phyloP scores from a whole-genome alignment of 2,797 vertebrate genomes.

The Pogonophryne albipinna region DNA sequence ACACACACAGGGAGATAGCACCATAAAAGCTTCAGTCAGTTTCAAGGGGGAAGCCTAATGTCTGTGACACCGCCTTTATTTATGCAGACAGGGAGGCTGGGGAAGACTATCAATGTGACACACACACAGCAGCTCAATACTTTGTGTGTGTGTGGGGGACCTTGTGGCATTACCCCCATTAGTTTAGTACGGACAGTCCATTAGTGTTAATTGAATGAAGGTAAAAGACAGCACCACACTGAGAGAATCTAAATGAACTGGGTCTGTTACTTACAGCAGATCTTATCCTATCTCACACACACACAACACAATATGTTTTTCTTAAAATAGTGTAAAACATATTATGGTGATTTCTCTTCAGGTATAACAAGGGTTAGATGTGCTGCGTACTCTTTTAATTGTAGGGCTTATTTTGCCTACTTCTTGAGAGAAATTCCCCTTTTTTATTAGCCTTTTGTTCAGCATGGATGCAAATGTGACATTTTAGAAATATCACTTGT shows the following conservation, averaged over 20 bases:
- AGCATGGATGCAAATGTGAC: no score
- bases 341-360: neutral
- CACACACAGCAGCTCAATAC: neutral
- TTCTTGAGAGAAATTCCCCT: no score
- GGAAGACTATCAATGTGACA: no score
- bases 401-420: no score
- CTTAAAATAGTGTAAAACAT: neutral
- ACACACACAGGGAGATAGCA: no score
- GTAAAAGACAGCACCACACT: constrained; percentile 48
- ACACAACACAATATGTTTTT: neutral
- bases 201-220: constrained; percentile 73
- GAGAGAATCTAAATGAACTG: constrained; percentile 63
- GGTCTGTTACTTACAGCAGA: constrained; percentile 18
- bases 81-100: no score
- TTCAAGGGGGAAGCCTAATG: no score
- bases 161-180: constrained; percentile 51
- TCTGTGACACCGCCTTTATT: no score
- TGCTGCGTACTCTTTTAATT: no score
- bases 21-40: no score
- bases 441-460: no score
- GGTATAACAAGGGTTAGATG: neutral
- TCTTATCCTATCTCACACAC: constrained; percentile 1
- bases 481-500: no score
- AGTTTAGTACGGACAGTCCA: constrained; percentile 58
- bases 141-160: constrained; percentile 20